Percentiles rank a stretch among this genome's conserved stretches.
Evolutionary conservation across 2,113 vertebrate species (phyloP).

Genomic region (zebrafish (Danio rerio)): DNA sequence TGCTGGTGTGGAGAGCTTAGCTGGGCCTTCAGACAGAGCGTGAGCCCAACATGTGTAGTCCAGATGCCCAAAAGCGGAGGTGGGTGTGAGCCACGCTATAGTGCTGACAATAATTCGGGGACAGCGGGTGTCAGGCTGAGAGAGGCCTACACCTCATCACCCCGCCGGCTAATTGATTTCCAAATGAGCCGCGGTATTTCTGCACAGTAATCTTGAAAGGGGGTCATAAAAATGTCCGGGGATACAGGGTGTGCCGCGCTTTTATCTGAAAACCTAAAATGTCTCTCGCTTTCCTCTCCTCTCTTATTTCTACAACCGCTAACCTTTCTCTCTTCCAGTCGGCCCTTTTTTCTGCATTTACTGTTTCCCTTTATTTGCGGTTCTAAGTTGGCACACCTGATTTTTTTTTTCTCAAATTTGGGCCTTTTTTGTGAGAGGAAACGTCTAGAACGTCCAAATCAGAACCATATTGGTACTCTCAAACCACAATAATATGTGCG

Average conservation of each 20-base stretch:
- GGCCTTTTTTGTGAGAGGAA: slow-evolving; percentile 12
- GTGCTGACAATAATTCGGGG: slow-evolving; percentile 86
- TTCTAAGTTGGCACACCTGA: slow-evolving; percentile 88
- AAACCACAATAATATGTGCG: background rate
- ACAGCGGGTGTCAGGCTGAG: slow-evolving; percentile 90
- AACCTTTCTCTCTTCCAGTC: slow-evolving; percentile 16
- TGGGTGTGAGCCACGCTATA: slow-evolving; percentile 73
- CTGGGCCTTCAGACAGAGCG: slow-evolving; percentile 21
- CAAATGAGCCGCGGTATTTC: slow-evolving; percentile 91
- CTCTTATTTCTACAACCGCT: slow-evolving; percentile 34
- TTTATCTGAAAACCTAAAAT: slow-evolving; percentile 83
- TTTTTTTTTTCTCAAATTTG: slow-evolving; percentile 41
- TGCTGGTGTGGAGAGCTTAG: slow-evolving; percentile 45
- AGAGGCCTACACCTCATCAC: slow-evolving; percentile 90
- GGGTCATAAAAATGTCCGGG: slow-evolving; percentile 89
- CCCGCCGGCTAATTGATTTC: slow-evolving; percentile 91
- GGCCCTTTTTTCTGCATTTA: background rate
- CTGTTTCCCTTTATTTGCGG: slow-evolving; percentile 65
- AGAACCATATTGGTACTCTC: slow-evolving; percentile 83
- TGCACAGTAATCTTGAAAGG: slow-evolving; percentile 93
- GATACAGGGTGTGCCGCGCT: slow-evolving; percentile 86
- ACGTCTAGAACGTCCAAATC: slow-evolving; percentile 79
- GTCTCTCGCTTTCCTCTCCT: slow-evolving; percentile 19
- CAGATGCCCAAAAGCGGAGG: slow-evolving; percentile 80
- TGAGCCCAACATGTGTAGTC: slow-evolving; percentile 83